A percentile compares a stretch with the other conserved stretches of the same genome.
Conservation (phyloP, 2,888 invertebrate genomes). For the Drosophila acutilabella region DNA sequence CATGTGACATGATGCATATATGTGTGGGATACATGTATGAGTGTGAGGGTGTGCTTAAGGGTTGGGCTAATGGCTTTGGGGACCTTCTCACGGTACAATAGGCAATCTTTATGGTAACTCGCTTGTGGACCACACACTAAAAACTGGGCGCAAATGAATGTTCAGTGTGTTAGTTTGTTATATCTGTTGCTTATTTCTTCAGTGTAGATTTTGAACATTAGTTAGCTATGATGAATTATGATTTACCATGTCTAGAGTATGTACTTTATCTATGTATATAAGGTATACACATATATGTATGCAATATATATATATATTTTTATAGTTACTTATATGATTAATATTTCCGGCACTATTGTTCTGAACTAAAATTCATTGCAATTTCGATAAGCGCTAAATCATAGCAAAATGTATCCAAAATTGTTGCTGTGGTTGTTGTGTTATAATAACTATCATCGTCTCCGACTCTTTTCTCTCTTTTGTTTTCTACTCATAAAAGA, state of each 20-base stretch:
- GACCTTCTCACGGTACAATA: conserved; percentile 4
- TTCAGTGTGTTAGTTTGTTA: conserved; percentile 11
- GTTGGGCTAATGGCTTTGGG: conserved; percentile 1
- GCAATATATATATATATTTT: conserved; percentile 47
- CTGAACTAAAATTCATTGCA: conserved; percentile 72
- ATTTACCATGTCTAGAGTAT: conserved; percentile 66
- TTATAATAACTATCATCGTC: conserved; percentile 22
- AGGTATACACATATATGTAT: conserved; percentile 45
- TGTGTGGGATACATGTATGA: conserved; percentile 44
- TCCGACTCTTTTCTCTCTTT: background rate
- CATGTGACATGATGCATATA: conserved; percentile 51
- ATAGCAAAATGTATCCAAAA: conserved; percentile 52
- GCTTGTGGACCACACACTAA: conserved; percentile 17
- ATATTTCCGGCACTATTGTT: conserved; percentile 86
- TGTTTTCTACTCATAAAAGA: background rate
- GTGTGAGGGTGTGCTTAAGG: conserved; percentile 28
- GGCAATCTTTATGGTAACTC: conserved; percentile 26
- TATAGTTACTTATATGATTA: conserved; percentile 70
- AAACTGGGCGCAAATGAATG: conserved; percentile 51
- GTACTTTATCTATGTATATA: conserved; percentile 51
- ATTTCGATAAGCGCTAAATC: conserved; percentile 40
- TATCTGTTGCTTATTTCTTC: conserved; percentile 37
- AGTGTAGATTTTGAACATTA: conserved; percentile 74
- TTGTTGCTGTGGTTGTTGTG: conserved; percentile 57
- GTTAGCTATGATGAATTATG: conserved; percentile 73